Evolutionary conservation across 2,113 vertebrate species (phyloP), one percentile per base, ranked within the genome.

Genomic region (Erythrocebus patas): DNA sequence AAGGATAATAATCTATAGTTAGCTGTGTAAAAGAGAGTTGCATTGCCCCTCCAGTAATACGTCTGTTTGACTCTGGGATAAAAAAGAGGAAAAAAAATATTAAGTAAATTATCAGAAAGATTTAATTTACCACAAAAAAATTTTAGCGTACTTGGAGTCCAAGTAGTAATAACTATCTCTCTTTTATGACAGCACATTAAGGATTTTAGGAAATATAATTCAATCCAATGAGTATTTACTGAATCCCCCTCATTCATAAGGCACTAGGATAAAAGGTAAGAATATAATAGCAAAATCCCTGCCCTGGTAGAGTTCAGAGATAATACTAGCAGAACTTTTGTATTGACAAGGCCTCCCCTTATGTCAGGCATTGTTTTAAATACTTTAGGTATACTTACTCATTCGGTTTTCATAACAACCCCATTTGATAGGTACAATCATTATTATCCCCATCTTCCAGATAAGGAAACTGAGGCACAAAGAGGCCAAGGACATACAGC

Each of bases 1-100:
- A 99, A 17, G 99, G 99, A 38, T 99, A 99, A 97, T 99, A 99
- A 97, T 99, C 99, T 97, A 99, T 98, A 38, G 99, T 99, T 97
- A 99, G 99, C 87, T 99, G 98, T 96, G 99, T 99, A 98, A 99
- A 99, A 91, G 99, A 99, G 68, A 99, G 98, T 95, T 99, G 99
- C 99, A 99, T 99, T 95, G 99, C 99, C 72, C 99, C 99, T 94
- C 99, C 99, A 4, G 99, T 99, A 96, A 99, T 98, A 95, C 99
- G 99, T 95, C 99, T 99, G 40, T 99, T 99, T 96, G 98, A 98
- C 81, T 99, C 99, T 99, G 98, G 43, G 96, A 97, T 97, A 98
- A 17, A 93, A 97, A 96, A 48, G 20, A 14, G 87, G 16, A 76
- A 27, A 87, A 96, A 40, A 93, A 35, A 92, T 61, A 87, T 48